Evolutionary conservation across 2,888 invertebrate genomes (phyloP).

Genomic region (Heliconius charithonia): DNA sequence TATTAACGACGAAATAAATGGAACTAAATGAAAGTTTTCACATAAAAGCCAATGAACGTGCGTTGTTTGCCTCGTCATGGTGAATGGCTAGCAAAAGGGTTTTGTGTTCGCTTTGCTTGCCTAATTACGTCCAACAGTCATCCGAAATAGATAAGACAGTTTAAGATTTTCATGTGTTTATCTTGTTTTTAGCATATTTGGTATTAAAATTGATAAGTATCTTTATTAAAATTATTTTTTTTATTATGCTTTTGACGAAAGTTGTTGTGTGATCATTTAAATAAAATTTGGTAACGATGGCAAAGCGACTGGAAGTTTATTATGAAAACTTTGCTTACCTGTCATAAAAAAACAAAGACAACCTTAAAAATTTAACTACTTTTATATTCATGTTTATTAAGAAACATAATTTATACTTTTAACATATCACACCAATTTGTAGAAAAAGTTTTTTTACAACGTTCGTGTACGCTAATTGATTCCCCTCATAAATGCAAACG

Average conservation of each 20-base stretch:
- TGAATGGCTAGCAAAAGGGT: slow-evolving; percentile 55
- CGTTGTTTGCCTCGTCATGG: slow-evolving; percentile 73
- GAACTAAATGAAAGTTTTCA: slow-evolving; percentile 64
- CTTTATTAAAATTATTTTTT: too few species aligned
- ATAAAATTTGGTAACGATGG: too few species aligned
- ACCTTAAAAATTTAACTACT: too few species aligned
- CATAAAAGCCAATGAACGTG: slow-evolving; percentile 75
- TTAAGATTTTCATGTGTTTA: too few species aligned
- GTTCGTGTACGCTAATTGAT: slow-evolving; percentile 28
- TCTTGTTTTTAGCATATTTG: too few species aligned
- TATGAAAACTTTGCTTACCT: too few species aligned
- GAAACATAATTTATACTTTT: background rate
- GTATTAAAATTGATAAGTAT: too few species aligned
- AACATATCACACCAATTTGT: background rate
- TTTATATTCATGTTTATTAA: background rate
- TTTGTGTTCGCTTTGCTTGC: slow-evolving; percentile 48
- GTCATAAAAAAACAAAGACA: too few species aligned
- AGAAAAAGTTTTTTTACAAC: background rate
- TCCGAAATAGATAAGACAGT: background rate
- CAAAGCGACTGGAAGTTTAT: too few species aligned
- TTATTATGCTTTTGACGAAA: too few species aligned
- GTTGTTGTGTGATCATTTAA: too few species aligned
- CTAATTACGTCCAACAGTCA: background rate
- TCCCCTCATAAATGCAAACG: slow-evolving; percentile 25
- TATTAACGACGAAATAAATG: slow-evolving; percentile 64